Evolutionary conservation across 1,140 invertebrate genomes (phyloP).

Genomic region (Ephestia elutella): DNA sequence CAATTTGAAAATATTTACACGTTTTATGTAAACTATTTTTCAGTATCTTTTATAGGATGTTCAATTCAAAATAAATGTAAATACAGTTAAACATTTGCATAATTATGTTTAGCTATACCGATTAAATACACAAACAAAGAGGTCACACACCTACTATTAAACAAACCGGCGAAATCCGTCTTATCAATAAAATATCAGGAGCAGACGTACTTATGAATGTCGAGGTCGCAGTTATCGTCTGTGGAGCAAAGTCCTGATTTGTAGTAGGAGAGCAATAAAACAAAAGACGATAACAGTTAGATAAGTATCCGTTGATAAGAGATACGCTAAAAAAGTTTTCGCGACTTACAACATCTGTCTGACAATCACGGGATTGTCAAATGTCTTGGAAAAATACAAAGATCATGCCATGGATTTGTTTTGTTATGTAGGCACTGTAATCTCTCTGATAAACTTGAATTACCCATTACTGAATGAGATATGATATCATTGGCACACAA

Average conservation of each 20-base stretch:
- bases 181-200: neutral
- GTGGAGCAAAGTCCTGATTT: neutral
- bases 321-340: neutral
- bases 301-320: neutral
- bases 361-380: constrained; percentile 9
- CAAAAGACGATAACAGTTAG: neutral
- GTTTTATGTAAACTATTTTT: too few species aligned
- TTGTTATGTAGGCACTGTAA: neutral
- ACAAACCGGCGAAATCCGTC: neutral
- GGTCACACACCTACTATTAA: neutral
- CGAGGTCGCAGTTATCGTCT: neutral
- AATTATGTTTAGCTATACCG: too few species aligned
- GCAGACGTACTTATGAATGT: neutral
- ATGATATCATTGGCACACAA: neutral
- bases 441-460: neutral
- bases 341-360: neutral
- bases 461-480: neutral
- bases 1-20: too few species aligned
- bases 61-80: too few species aligned
- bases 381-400: constrained; percentile 13
- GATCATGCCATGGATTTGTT: neutral
- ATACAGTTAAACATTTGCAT: too few species aligned
- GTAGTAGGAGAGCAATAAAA: neutral
- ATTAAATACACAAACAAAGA: neutral
- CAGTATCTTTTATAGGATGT: too few species aligned